Evolutionary conservation across 2,888 invertebrate species (phyloP), one percentile per base, ranked within the genome.

Genomic region (Trachelus stipa): DNA sequence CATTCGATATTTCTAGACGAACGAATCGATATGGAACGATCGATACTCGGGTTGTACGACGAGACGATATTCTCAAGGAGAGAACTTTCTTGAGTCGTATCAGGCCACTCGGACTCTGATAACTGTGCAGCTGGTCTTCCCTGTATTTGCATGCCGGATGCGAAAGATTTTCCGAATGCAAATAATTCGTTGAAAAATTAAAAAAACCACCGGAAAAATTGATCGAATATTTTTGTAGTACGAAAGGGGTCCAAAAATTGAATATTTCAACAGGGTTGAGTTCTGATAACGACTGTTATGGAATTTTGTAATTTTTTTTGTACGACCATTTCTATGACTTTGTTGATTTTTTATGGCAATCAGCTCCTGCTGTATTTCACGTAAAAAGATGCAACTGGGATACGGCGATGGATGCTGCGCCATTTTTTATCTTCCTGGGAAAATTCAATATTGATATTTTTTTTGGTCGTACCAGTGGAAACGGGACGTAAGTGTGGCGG

Each of bases 161-260:
- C 4, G 23, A 23, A 23, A 56, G 56, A 56, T 56, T 56, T 56
- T 23, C 9, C 56, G 56, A 2, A 56, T 56, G 23, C 23, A 56
- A 23, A 56, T 23, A 3, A 9, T 56, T 23, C 2, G 40, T 40
- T 40, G 56, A 56, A 23, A 23, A 56, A 23, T 56, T 56, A 9
- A 0, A 23, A 1, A 56, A 23, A 2, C 6, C 9, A 23, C 23
- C 9, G 6, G 0, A 1, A 56, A 23, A 15, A 23, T 23, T 15
- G 56, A 2, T 56, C 23, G 56, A 0, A 2, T 1, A 23, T 56
- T 23, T 56, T 23, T 23, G 0, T 23, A 56, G 9, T 9, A 9
- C 9, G 56, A 23, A 56, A 9, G 2, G 6, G 23, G 6, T 4
- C 1, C 2, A 23, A 23, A 56, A 56, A 56, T 23, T 56, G 23